These are phyloP conservation scores for Sinohyriopsis cumingii DNA, from an alignment of 2,888 invertebrate genomes.

Conservation along the genomic window DNA sequence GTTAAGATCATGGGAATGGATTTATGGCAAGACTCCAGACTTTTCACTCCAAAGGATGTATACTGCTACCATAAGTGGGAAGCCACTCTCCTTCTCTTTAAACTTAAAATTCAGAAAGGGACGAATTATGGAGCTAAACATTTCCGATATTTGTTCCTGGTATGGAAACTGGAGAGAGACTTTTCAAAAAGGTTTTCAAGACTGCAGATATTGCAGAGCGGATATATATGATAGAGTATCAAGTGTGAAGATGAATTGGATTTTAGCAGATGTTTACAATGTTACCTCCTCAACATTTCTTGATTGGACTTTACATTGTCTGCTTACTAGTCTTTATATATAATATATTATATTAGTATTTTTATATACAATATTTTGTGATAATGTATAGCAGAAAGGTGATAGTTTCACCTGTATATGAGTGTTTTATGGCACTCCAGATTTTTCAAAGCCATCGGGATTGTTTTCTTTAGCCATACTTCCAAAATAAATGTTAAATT, in stretches of 20 bases:
- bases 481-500: slow-evolving; percentile 9
- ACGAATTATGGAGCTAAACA: slow-evolving; percentile 24
- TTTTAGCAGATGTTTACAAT: slow-evolving; percentile 18
- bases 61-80: slow-evolving; percentile 6
- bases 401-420: no score
- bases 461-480: slow-evolving; percentile 26
- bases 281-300: slow-evolving; percentile 20
- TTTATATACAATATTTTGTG: no score
- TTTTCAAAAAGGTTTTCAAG: slow-evolving; percentile 16
- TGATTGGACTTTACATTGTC: slow-evolving; percentile 33
- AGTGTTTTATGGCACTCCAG: slow-evolving; percentile 6
- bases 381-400: no score
- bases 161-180: slow-evolving; percentile 9
- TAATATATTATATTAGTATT: no score
- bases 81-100: slow-evolving; percentile 19
- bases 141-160: slow-evolving; percentile 4
- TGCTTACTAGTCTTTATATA: slow-evolving; percentile 22
- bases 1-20: slow-evolving; percentile 55
- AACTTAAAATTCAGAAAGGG: slow-evolving; percentile 38
- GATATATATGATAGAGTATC: slow-evolving; percentile 16
- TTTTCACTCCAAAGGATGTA: slow-evolving; percentile 46
- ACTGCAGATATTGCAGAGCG: slow-evolving; percentile 1
- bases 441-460: slow-evolving; percentile 28
- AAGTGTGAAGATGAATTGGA: slow-evolving; percentile 31
- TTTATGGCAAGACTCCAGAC: slow-evolving; percentile 57